phyloP scores from a whole-genome alignment of 1,140 invertebrate species.

The Goniozus legneri region DNA sequence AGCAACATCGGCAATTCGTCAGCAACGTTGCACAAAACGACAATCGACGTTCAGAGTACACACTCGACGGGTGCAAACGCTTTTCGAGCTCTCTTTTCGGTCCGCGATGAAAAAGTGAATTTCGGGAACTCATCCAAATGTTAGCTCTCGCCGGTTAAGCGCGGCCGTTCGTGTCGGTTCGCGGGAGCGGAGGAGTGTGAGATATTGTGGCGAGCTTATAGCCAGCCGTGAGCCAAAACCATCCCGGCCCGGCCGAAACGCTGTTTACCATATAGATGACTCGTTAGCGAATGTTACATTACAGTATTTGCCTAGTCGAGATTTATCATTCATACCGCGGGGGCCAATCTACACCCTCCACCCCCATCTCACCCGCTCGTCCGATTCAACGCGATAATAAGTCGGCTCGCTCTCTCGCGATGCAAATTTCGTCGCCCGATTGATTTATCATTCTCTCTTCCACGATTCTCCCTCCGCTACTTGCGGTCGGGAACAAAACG shows the following conservation, averaged over 20 bases:
- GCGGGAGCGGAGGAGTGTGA: conserved; percentile 19
- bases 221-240: conserved; percentile 17
- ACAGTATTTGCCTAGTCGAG: conserved; percentile 38
- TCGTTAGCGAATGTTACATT: conserved; percentile 41
- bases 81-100: too few relatives aligned
- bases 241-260: too few relatives aligned
- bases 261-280: conserved; percentile 46
- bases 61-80: too few relatives aligned
- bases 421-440: too few relatives aligned
- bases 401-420: too few relatives aligned
- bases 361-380: not conserved
- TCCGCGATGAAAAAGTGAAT: conserved; percentile 35
- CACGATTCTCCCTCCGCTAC: conserved; percentile 1
- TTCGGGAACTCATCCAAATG: conserved; percentile 33
- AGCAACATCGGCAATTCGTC: too few relatives aligned
- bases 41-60: too few relatives aligned
- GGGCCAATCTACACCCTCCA: conserved; percentile 28
- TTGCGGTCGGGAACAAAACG: too few relatives aligned
- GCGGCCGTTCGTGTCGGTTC: not conserved
- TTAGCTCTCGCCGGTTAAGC: conserved; percentile 17
- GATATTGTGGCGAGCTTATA: conserved; percentile 30
- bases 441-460: too few relatives aligned
- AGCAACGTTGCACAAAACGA: too few relatives aligned
- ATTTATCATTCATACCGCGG: conserved; percentile 41
- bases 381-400: not conserved